Evolutionary conservation across 37 sponge, comb jelly and placozoan species (phyloP), one percentile per base, ranked within the genome.

Genomic region (Halichondria panicea): DNA sequence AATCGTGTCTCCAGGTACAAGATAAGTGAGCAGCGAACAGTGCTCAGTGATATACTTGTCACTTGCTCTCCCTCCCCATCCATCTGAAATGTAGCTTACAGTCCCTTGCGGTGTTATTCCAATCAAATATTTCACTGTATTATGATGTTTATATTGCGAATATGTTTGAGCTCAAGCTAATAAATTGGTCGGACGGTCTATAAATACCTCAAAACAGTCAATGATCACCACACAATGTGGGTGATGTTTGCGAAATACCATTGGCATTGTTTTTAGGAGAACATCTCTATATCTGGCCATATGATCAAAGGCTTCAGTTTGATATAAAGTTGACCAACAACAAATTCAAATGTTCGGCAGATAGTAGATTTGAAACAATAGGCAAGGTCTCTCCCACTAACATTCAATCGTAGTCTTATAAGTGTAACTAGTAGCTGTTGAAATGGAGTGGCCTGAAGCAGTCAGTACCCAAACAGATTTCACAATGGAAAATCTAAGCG

Each of bases 31-130:
- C 2, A 48, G 33, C 5, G 34, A 24, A 27, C 54, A 31, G 28
- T 70, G 30, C 4, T 70, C 70, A 8, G 88, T 87, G 9, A 92
- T 37, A 43, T 74, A 70, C 34, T 92, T 92, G 32, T 92, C 88
- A 73, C 88, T 84, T 1, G 56, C 79, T 25, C 81, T 46, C n/a
- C 92, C 92, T 66, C 92, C 84, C 87, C 92, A 86, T 19, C 68
- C 70, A 13, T 84, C 58, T 12, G 90, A 78, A 44, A 85, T 48
- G 39, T 70, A 90, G 22, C 67, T 42, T n/a, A 90, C 78, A 48
- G 50, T 63, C 15, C 90, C 90, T 65, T 89, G 90, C n/a, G 90
- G 90, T 37, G 80, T 53, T 21, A 89, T 76, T 8, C 90, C 90
- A 43, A 89, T 72, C 44, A 89, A 40, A 12, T 68, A 36, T 40